These are phyloP conservation scores for Phalloptychus januarius DNA, from an alignment of 2,797 vertebrate genomes.

Conservation along the genomic window DNA sequence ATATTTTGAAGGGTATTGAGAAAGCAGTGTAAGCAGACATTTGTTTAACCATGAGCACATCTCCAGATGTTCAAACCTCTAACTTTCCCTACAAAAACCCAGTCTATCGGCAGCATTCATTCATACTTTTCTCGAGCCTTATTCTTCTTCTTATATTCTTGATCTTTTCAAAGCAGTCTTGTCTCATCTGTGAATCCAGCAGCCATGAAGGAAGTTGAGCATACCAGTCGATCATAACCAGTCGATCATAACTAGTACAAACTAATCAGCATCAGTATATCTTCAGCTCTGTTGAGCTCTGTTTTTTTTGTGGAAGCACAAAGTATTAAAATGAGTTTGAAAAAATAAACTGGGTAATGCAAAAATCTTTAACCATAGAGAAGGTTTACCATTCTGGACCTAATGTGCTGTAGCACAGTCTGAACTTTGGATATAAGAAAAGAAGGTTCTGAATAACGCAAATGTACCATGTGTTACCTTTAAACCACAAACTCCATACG, in stretches of 20 bases:
- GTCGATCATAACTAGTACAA: no score
- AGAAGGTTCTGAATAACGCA: constrained; percentile 17
- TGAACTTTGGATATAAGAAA: constrained; percentile 27
- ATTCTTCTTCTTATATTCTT: constrained; percentile 73
- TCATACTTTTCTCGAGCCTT: constrained; percentile 52
- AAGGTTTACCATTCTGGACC: constrained; percentile 45
- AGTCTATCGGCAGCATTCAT: constrained; percentile 48
- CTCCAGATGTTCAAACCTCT: constrained; percentile 81
- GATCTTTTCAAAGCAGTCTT: constrained; percentile 52
- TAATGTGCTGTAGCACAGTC: constrained; percentile 36
- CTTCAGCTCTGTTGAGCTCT: constrained; percentile 17
- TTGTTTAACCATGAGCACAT: constrained; percentile 71
- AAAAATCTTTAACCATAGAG: constrained; percentile 55
- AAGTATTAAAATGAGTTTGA: constrained; percentile 30
- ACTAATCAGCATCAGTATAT: constrained; percentile 46
- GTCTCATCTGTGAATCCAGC: constrained; percentile 70
- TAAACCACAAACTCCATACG: constrained; percentile 43
- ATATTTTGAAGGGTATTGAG: constrained; percentile 73
- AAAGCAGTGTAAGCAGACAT: constrained; percentile 85
- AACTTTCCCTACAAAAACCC: constrained; percentile 59
- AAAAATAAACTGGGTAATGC: constrained; percentile 51
- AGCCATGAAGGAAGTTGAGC: constrained; percentile 62
- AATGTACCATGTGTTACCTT: constrained; percentile 4
- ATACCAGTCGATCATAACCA: constrained; percentile 64
- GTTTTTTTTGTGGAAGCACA: constrained; percentile 1